Percentiles rank a stretch among this genome's conserved stretches.
phyloP scores from a whole-genome alignment of 2,797 vertebrate species.

The Poecilia picta region DNA sequence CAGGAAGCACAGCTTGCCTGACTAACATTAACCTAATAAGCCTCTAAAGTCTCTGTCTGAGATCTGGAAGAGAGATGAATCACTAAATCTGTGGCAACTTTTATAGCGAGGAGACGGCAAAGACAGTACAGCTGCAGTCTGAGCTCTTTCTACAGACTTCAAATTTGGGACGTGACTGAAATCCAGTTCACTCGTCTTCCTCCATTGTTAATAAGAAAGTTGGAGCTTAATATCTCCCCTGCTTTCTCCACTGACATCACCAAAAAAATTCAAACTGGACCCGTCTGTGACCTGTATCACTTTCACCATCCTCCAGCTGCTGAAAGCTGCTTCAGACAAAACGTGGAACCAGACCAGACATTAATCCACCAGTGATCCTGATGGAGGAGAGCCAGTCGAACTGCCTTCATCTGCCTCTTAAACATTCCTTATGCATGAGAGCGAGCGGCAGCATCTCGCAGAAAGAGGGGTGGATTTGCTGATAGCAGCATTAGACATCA shows the following conservation, averaged over 20 bases:
- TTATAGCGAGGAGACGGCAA: background rate
- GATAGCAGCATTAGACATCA: slow-evolving; percentile 67
- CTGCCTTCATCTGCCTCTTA: slow-evolving; percentile 56
- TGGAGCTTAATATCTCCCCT: background rate
- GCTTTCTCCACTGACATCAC: background rate
- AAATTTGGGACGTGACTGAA: background rate
- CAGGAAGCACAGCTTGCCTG: slow-evolving; percentile 1
- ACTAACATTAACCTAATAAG: slow-evolving; percentile 1
- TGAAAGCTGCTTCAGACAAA: slow-evolving; percentile 26
- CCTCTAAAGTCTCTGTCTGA: background rate
- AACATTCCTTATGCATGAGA: slow-evolving; percentile 43
- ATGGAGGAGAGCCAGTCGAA: slow-evolving; percentile 52
- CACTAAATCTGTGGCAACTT: slow-evolving; percentile 3
- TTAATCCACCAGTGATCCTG: slow-evolving; percentile 38
- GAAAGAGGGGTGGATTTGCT: slow-evolving; percentile 45
- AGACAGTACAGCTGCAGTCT: background rate
- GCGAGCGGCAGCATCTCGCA: slow-evolving; percentile 14
- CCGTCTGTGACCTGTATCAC: background rate
- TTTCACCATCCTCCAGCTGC: slow-evolving; percentile 10
- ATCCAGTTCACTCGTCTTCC: background rate
- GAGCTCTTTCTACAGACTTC: background rate
- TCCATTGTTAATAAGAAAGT: background rate
- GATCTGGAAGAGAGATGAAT: slow-evolving; percentile 2
- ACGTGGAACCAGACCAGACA: slow-evolving; percentile 13
- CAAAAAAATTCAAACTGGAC: background rate